phyloP scores from a whole-genome alignment of 2,113 vertebrate genomes.

The Pachycephala philippinensis region DNA sequence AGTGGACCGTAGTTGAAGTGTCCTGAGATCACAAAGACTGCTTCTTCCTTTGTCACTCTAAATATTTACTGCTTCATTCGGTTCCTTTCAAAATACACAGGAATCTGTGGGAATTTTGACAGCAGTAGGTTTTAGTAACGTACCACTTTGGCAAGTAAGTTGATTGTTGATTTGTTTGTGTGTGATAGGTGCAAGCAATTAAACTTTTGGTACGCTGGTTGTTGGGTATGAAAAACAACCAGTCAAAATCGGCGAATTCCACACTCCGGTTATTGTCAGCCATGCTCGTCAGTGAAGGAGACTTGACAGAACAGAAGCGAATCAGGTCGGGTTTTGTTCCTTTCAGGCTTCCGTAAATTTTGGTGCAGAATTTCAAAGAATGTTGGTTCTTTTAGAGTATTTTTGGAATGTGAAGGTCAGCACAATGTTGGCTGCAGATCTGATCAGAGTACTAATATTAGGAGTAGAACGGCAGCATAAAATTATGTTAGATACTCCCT shows the following conservation, averaged over 20 bases:
- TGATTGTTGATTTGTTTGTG: conserved; percentile 31
- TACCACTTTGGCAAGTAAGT: not conserved
- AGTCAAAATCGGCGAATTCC: conserved; percentile 96
- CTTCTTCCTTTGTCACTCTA: not conserved
- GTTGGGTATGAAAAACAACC: conserved; percentile 98
- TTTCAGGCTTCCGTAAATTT: not conserved
- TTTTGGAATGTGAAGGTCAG: not conserved
- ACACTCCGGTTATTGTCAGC: conserved; percentile 94
- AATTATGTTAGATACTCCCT: not conserved
- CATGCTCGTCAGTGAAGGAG: conserved; percentile 97
- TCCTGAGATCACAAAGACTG: not conserved
- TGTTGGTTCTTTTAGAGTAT: not conserved
- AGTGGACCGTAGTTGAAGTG: not conserved
- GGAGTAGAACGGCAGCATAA: not conserved
- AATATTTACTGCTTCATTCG: not conserved
- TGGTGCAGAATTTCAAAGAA: not conserved
- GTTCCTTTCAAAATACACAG: not conserved
- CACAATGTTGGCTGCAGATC: not conserved
- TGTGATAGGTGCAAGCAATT: conserved; percentile 93
- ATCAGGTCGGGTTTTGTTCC: conserved; percentile 83
- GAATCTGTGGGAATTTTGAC: not conserved
- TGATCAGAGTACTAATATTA: not conserved
- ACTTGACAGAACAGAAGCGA: conserved; percentile 96
- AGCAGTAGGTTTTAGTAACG: not conserved
- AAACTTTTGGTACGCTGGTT: conserved; percentile 97